Conservation (phyloP, 2,797 vertebrate species). For the Gadopsis marmoratus region DNA sequence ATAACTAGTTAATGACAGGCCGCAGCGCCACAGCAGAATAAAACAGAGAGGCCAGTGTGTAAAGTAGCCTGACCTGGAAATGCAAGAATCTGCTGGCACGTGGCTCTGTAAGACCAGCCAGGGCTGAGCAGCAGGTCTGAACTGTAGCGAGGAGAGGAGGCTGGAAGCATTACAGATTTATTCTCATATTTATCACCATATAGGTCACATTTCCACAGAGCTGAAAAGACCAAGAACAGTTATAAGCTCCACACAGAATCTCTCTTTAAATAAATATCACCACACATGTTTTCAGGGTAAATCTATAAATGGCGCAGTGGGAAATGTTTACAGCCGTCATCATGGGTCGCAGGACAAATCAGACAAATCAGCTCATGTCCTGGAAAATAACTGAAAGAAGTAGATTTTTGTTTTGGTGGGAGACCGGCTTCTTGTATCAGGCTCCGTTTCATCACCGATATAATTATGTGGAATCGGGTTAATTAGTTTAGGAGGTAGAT, state of each 20-base stretch:
- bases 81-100: conserved; percentile 10
- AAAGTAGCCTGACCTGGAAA: conserved; percentile 2
- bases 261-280: too few relatives aligned
- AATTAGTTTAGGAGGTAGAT: not conserved
- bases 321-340: too few relatives aligned
- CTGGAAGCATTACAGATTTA: not conserved
- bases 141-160: not conserved
- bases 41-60: conserved; percentile 29
- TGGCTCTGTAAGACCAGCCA: not conserved
- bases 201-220: too few relatives aligned
- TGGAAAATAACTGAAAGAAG: too few relatives aligned
- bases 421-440: too few relatives aligned
- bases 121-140: not conserved
- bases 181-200: not conserved
- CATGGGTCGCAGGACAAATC: too few relatives aligned
- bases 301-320: too few relatives aligned
- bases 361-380: too few relatives aligned
- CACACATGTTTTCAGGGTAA: too few relatives aligned
- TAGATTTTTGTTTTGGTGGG: too few relatives aligned
- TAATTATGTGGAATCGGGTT: not conserved
- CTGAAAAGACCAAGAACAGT: too few relatives aligned
- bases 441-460: not conserved
- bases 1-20: conserved; percentile 62
- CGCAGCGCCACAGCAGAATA: conserved; percentile 11
- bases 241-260: too few relatives aligned